A percentile compares a stretch with the other conserved stretches of the same genome.
Conservation (phyloP, 1,140 invertebrate genomes). For the Galleria mellonella region DNA sequence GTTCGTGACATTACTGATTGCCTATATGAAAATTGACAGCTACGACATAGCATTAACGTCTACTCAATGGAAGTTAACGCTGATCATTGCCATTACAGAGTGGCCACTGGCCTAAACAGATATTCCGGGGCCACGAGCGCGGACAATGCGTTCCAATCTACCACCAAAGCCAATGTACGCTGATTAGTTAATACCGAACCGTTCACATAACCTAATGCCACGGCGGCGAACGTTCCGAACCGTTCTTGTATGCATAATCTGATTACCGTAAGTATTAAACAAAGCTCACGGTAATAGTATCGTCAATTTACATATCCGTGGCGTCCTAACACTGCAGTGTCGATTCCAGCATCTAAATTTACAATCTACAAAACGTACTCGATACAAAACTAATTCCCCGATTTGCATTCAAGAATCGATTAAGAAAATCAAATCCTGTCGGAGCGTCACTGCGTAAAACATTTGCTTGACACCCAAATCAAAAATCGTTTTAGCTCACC, state of each 20-base stretch:
- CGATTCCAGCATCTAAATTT: slow-evolving; percentile 17
- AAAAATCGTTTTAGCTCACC: slow-evolving; percentile 73
- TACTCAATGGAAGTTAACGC: slow-evolving; percentile 32
- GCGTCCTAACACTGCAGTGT: slow-evolving; percentile 11
- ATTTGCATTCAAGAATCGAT: slow-evolving; percentile 60
- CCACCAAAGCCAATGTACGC: slow-evolving; percentile 61
- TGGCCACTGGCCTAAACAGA: slow-evolving; percentile 68
- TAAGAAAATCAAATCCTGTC: slow-evolving; percentile 68
- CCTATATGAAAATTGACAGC: too few species aligned
- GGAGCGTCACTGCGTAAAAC: slow-evolving; percentile 67
- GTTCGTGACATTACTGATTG: too few species aligned
- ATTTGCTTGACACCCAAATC: slow-evolving; percentile 73
- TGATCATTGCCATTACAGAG: slow-evolving; percentile 59
- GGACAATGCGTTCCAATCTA: slow-evolving; percentile 67
- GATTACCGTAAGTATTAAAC: slow-evolving; percentile 69
- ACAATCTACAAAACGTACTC: slow-evolving; percentile 5
- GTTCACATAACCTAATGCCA: slow-evolving; percentile 62
- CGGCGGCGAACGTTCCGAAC: slow-evolving; percentile 48
- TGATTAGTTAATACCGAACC: slow-evolving; percentile 69
- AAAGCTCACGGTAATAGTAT: slow-evolving; percentile 52
- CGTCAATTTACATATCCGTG: slow-evolving; percentile 38
- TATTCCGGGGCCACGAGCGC: slow-evolving; percentile 64
- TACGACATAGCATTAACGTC: too few species aligned
- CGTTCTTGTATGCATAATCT: slow-evolving; percentile 72
- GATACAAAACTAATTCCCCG: slow-evolving; percentile 1